Evolutionary conservation across 2,113 vertebrate genomes (phyloP).

Genomic region (Clarias magur): DNA sequence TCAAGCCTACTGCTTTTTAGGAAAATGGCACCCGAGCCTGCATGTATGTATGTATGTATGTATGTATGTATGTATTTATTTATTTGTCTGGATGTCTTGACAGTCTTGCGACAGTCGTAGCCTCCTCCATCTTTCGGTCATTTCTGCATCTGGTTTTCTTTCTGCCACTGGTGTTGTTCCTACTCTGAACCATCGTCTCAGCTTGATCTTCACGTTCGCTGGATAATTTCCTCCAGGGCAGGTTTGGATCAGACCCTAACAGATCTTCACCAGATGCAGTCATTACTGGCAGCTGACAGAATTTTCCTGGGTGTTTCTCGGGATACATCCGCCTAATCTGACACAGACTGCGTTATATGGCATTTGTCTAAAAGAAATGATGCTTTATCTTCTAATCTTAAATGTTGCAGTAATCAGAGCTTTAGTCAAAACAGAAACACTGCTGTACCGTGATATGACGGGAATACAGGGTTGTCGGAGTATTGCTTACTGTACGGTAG

Average conservation of each 20-base stretch:
- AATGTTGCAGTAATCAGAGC: neutral
- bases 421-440: neutral
- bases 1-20: conserved; percentile 16
- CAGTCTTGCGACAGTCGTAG: conserved; percentile 15
- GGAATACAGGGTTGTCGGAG: neutral
- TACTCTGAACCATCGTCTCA: conserved; percentile 39
- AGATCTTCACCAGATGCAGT: conserved; percentile 49
- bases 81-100: too few species aligned
- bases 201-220: conserved; percentile 40
- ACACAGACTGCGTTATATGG: neutral
- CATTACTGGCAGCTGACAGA: conserved; percentile 28
- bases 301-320: conserved; percentile 11
- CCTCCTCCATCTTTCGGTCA: conserved; percentile 5
- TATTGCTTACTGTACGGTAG: neutral
- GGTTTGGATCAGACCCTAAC: conserved; percentile 26
- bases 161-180: conserved; percentile 41
- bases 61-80: too few species aligned
- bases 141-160: conserved; percentile 41
- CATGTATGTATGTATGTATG: too few species aligned
- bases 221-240: conserved; percentile 40
- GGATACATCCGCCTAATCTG: neutral
- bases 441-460: neutral
- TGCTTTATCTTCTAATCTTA: neutral
- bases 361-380: neutral
- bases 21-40: conserved; percentile 6